Percentiles rank a stretch among this genome's conserved stretches.
Evolutionary conservation across 2,113 vertebrate genomes (phyloP).

Genomic region (Piliocolobus tephrosceles): DNA sequence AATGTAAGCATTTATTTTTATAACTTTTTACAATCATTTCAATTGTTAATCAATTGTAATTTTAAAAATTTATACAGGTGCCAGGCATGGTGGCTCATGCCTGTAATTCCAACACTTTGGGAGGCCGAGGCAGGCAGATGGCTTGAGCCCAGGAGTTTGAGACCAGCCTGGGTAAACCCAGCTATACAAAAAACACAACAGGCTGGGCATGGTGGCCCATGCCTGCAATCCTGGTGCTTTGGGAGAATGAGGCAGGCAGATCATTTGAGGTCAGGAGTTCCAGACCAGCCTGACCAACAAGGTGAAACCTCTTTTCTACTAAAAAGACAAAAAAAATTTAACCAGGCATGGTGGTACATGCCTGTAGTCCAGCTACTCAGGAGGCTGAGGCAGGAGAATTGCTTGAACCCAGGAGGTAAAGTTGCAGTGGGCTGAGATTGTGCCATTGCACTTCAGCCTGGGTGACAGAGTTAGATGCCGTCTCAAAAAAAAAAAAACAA

Average conservation of each 20-base stretch:
- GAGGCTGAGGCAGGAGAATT: too few relatives aligned
- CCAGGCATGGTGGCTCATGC: background rate
- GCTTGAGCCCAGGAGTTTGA: background rate
- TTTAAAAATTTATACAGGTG: background rate
- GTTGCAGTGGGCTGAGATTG: too few relatives aligned
- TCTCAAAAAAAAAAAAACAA: too few relatives aligned
- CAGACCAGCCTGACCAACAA: background rate
- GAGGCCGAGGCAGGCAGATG: background rate
- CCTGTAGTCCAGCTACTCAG: too few relatives aligned
- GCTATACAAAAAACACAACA: background rate
- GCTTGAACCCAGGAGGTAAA: too few relatives aligned
- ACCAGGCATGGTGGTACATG: too few relatives aligned
- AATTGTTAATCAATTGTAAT: background rate
- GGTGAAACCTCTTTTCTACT: background rate
- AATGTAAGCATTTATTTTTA: conserved; percentile 26
- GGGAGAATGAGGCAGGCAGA: background rate
- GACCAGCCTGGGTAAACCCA: background rate
- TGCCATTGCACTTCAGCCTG: too few relatives aligned
- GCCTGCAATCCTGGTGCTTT: background rate
- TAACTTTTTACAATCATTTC: conserved; percentile 13
- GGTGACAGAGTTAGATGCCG: too few relatives aligned
- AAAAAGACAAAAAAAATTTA: background rate
- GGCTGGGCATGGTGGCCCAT: background rate
- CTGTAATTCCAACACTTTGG: background rate
- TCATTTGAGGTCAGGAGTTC: background rate